A percentile compares a stretch with the other conserved stretches of the same genome.
Conservation (phyloP, 2,113 vertebrate species). For the Cyrtonyx montezumae region DNA sequence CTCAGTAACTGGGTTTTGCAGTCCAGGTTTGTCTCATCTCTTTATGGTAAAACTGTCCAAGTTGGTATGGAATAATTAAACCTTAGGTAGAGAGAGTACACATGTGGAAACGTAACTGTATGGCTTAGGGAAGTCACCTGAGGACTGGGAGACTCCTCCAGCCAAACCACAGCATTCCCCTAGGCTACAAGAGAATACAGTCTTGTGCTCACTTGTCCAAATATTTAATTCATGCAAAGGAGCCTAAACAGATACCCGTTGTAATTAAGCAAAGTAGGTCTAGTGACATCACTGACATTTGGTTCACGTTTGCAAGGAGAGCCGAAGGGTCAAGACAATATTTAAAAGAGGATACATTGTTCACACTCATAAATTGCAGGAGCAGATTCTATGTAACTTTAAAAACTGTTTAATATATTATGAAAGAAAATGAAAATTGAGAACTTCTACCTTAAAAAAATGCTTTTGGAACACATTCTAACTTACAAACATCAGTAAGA, state of each 20-base stretch:
- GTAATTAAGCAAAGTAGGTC: not conserved
- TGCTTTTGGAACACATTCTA: not conserved
- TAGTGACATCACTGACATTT: not conserved
- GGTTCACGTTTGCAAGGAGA: not conserved
- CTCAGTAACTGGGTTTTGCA: not conserved
- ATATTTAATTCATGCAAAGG: not conserved
- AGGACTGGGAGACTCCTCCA: not conserved
- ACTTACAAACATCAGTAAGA: not conserved
- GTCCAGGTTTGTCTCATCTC: not conserved
- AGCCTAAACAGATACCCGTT: not conserved
- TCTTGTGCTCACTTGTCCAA: not conserved
- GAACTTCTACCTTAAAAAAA: not conserved
- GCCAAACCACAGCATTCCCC: not conserved
- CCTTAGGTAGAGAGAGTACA: not conserved
- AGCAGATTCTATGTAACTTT: not conserved
- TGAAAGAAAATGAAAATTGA: not conserved
- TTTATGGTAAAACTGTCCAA: not conserved
- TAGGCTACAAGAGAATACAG: not conserved
- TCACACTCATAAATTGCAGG: not conserved
- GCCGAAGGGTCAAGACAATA: not conserved
- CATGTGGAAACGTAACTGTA: not conserved
- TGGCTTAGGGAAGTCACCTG: not conserved
- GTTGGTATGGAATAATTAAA: not conserved
- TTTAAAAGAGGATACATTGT: not conserved
- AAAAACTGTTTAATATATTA: not conserved